phyloP scores from a whole-genome alignment of 2,113 vertebrate species.

The Sceloporus undulatus region DNA sequence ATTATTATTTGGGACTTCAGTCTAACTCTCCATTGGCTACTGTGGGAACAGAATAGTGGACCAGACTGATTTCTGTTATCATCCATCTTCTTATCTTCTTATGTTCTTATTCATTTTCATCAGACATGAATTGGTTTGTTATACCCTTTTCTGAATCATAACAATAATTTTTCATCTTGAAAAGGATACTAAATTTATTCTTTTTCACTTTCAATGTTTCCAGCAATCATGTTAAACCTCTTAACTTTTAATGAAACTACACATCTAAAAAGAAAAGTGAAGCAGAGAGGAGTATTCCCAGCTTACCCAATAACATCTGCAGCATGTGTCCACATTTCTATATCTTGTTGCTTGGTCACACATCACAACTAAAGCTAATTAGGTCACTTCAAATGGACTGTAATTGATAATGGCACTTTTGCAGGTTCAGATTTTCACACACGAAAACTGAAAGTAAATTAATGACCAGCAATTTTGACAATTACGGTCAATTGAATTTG shows the following conservation, averaged over 20 bases:
- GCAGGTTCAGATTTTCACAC: constrained; percentile 81
- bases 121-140: not conserved
- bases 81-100: too few species aligned
- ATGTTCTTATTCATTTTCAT: too few species aligned
- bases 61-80: too few species aligned
- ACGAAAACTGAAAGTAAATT: constrained; percentile 83
- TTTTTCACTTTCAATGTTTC: constrained; percentile 26
- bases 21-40: not conserved
- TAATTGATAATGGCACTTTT: constrained; percentile 88
- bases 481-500: constrained; percentile 88
- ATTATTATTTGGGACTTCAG: not conserved
- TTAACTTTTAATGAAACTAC: constrained; percentile 40
- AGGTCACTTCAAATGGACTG: constrained; percentile 79
- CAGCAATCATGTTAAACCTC: constrained; percentile 39
- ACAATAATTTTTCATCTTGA: constrained; percentile 23
- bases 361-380: constrained; percentile 89
- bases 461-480: constrained; percentile 87
- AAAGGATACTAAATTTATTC: constrained; percentile 50
- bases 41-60: too few species aligned
- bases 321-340: constrained; percentile 77
- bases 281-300: constrained; percentile 82
- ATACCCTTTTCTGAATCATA: constrained; percentile 13
- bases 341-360: constrained; percentile 81
- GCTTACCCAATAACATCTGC: constrained; percentile 83
- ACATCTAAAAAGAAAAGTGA: constrained; percentile 67